Conservation (phyloP, 2,797 vertebrate genomes). For the Cynopterus sphinx region DNA sequence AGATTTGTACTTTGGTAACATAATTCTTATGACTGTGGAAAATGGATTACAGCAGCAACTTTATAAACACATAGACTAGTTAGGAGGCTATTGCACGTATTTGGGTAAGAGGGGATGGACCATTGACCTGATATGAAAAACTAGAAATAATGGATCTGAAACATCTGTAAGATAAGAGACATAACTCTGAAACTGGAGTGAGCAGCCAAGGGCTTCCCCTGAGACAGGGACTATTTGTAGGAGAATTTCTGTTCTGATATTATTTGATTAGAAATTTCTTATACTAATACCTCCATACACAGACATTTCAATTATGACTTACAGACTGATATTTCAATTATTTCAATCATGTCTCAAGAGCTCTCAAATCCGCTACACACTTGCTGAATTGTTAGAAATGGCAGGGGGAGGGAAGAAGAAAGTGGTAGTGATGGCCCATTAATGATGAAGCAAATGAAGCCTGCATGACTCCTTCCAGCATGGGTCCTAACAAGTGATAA, state of each 20-base stretch:
- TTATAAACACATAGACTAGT: background rate
- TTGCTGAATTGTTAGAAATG: slow-evolving; percentile 13
- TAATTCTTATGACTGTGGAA: background rate
- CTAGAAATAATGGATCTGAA: background rate
- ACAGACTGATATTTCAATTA: background rate
- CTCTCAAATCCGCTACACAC: background rate
- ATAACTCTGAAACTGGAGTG: background rate
- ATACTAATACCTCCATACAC: background rate
- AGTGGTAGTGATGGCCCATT: background rate
- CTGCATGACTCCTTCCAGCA: background rate
- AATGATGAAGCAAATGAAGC: background rate
- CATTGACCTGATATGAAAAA: background rate
- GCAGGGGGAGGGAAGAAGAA: background rate
- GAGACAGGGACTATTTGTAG: background rate
- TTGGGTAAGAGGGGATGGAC: background rate
- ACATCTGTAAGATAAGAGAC: background rate
- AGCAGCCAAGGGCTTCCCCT: background rate
- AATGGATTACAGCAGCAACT: background rate
- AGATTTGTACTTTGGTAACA: background rate
- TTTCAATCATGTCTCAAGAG: background rate
- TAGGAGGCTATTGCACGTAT: background rate
- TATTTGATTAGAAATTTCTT: background rate
- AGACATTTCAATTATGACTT: background rate
- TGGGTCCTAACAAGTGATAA: background rate
- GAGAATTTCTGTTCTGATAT: background rate